Evolutionary conservation across 2,888 invertebrate genomes (phyloP), one percentile per base, ranked within the genome.

Genomic region (Lypha dubia): DNA sequence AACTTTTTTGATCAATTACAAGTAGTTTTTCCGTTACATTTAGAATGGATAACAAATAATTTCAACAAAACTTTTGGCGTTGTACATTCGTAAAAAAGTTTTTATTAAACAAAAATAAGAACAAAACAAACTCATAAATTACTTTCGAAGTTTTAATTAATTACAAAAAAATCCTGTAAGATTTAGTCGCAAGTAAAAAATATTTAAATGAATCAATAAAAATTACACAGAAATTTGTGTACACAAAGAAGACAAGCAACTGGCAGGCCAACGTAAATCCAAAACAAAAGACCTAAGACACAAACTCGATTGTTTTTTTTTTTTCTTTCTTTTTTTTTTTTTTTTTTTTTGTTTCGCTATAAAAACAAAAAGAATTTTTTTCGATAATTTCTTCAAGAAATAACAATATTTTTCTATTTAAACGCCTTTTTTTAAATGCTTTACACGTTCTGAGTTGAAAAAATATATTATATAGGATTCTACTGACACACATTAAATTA

Each of bases 241-340:
- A 82, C 58, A 67, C n/a, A n/a, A n/a, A n/a, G n/a, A 77, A 82
- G 65, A 20, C 22, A 32, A 41, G 46, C 20, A 68, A 22, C 9
- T 53, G 24, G 22, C 24, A 13, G 24, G 2, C 7, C 56, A 22
- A 20, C 28, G 9, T 24, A 70, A 20, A 32, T 32, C 15, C 3
- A 71, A 76, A 73, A 80, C 73, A 77, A 84, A 80, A 68, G 80
- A 76, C 56, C 77, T 56, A 84, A 77, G 73, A 63, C 46, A 73
- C 76, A 74, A 22, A 60, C 71, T 60, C 51, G 65, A 4, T 58
- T 71, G 56, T 56, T 46, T 49, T 62, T 68, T 60, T n/a, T n/a
- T n/a, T n/a, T n/a, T n/a, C n/a, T n/a, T n/a, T n/a, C n/a, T n/a
- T n/a, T n/a, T n/a, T n/a, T n/a, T n/a, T n/a, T n/a, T n/a, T n/a